Evolutionary conservation across 2,888 invertebrate species (phyloP).

Genomic region (Sesia bembeciformis): DNA sequence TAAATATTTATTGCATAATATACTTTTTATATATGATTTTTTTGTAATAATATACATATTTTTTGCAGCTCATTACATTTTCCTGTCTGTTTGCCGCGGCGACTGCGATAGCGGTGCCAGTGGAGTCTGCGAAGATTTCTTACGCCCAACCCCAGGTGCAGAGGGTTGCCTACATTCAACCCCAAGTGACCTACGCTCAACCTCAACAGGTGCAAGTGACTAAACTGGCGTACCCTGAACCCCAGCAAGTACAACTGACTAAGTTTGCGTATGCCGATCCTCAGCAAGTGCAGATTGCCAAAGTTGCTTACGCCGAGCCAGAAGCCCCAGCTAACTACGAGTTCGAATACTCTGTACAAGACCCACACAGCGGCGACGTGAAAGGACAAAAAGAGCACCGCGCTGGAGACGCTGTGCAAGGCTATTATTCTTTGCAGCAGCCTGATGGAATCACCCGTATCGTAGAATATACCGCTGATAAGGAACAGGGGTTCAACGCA

Average conservation of each 20-base stretch:
- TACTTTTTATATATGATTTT: too few relatives aligned
- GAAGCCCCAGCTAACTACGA: constrained; percentile 10
- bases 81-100: constrained; percentile 36
- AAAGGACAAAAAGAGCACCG: constrained; percentile 15
- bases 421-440: constrained; percentile 15
- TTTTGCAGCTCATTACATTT: constrained; percentile 25
- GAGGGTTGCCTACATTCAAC: constrained; percentile 10
- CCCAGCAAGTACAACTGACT: constrained; percentile 12
- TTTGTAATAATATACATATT: too few relatives aligned
- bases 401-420: constrained; percentile 14
- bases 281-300: constrained; percentile 17
- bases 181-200: constrained; percentile 47
- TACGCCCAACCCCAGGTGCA: constrained; percentile 16
- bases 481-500: constrained; percentile 17
- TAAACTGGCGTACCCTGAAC: constrained; percentile 15
- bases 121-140: constrained; percentile 9
- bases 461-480: constrained; percentile 16
- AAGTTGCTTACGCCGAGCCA: constrained; percentile 22
- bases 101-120: constrained; percentile 27
- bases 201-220: constrained; percentile 22
- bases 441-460: constrained; percentile 14
- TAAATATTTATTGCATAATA: too few relatives aligned
- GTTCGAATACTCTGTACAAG: constrained; percentile 15
- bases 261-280: constrained; percentile 19
- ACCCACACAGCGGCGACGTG: constrained; percentile 14